phyloP scores from a whole-genome alignment of 2,797 vertebrate genomes.

The Vipera latastei region DNA sequence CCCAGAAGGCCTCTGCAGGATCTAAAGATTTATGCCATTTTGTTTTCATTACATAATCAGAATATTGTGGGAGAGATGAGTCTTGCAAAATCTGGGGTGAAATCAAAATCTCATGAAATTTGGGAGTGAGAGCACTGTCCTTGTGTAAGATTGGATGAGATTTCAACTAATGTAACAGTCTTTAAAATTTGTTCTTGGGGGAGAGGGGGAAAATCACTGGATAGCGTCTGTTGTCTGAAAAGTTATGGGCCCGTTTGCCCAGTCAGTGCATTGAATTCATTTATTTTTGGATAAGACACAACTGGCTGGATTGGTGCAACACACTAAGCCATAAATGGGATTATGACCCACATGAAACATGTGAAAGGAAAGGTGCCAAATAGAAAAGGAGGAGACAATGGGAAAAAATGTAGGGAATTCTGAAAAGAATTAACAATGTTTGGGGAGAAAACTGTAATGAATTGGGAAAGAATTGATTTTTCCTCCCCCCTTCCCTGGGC shows the following conservation, averaged over 20 bases:
- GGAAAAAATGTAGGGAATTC: background rate
- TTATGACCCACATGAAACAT: background rate
- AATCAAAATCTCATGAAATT: background rate
- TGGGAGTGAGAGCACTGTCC: background rate
- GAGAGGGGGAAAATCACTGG: background rate
- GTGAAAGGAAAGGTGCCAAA: background rate
- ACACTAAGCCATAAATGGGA: background rate
- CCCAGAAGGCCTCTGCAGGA: background rate
- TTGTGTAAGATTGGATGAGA: background rate
- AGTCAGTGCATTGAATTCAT: background rate
- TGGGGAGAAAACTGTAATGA: background rate
- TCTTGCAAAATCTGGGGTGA: background rate
- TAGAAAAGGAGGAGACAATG: background rate
- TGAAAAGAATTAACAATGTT: background rate
- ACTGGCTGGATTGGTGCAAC: background rate
- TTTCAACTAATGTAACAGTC: background rate
- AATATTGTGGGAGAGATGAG: background rate
- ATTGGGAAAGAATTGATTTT: background rate
- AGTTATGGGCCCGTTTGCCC: background rate
- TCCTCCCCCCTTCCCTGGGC: background rate
- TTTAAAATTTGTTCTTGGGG: background rate
- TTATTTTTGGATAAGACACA: background rate
- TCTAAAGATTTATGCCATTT: background rate
- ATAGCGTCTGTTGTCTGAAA: background rate
- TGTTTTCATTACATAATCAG: background rate